Evolutionary conservation across 2,797 vertebrate genomes (phyloP).

Genomic region (Hydrolagus colliei): DNA sequence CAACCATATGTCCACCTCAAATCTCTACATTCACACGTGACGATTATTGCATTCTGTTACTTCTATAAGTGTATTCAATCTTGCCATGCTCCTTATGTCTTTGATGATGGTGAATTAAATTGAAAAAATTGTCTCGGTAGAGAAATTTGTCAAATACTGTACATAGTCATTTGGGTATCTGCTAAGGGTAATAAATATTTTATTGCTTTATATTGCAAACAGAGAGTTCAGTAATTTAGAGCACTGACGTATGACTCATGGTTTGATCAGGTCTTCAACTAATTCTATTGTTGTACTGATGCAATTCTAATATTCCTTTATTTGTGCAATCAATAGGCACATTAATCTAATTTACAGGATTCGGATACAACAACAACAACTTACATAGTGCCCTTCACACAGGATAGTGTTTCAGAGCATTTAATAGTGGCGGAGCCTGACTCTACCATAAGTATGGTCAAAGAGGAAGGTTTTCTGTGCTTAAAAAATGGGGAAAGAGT

Average conservation of each 20-base stretch:
- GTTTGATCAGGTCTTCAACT: neutral
- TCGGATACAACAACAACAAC: too few species aligned
- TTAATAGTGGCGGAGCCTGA: too few species aligned
- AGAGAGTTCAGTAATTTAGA: neutral
- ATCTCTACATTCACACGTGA: neutral
- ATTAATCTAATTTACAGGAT: neutral
- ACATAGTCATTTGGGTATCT: neutral
- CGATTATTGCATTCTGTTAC: neutral
- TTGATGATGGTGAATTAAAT: neutral
- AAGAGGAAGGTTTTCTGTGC: too few species aligned
- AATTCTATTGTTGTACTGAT: neutral
- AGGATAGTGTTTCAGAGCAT: too few species aligned
- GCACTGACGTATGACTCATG: neutral
- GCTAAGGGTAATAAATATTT: constrained; percentile 1
- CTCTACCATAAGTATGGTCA: too few species aligned
- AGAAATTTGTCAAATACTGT: neutral
- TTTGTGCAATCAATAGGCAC: neutral
- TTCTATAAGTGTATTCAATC: neutral
- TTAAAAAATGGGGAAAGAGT: too few species aligned
- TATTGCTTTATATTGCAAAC: neutral
- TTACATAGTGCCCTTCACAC: too few species aligned
- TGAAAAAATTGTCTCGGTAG: neutral
- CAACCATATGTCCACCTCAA: neutral
- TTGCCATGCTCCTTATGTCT: neutral
- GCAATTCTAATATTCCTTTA: neutral